Evolutionary conservation across 2,888 invertebrate genomes (phyloP).

Genomic region (Brenthis daphne): DNA sequence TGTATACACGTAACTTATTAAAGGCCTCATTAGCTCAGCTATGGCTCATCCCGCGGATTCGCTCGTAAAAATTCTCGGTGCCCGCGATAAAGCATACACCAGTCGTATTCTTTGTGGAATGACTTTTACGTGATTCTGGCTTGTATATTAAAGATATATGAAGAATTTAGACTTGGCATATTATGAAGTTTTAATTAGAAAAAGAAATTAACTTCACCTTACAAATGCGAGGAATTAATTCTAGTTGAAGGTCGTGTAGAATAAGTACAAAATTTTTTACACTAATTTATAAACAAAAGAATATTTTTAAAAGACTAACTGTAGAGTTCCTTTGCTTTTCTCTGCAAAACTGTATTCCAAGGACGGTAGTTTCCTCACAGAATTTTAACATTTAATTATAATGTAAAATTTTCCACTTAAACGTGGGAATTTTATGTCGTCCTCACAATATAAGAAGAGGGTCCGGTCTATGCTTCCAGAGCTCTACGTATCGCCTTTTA

Average conservation of each 20-base stretch:
- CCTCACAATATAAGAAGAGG: not conserved
- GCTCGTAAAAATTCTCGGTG: slow-evolving; percentile 69
- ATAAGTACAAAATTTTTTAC: too few relatives aligned
- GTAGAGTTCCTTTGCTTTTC: too few relatives aligned
- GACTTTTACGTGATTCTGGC: slow-evolving; percentile 65
- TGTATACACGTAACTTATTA: slow-evolving; percentile 41
- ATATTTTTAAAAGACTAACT: too few relatives aligned
- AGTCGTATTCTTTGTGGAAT: slow-evolving; percentile 58
- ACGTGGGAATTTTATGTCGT: too few relatives aligned
- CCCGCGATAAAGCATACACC: slow-evolving; percentile 63
- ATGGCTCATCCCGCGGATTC: slow-evolving; percentile 52
- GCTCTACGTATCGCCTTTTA: slow-evolving; percentile 64
- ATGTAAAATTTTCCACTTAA: too few relatives aligned
- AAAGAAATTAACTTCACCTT: too few relatives aligned
- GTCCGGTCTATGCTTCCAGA: slow-evolving; percentile 42
- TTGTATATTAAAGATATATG: slow-evolving; percentile 42
- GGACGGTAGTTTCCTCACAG: too few relatives aligned
- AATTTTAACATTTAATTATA: too few relatives aligned
- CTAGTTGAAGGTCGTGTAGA: too few relatives aligned
- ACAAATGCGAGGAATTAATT: not conserved
- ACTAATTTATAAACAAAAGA: too few relatives aligned
- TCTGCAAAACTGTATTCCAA: too few relatives aligned
- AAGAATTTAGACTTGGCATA: slow-evolving; percentile 35
- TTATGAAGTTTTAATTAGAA: not conserved
- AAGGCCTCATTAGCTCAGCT: slow-evolving; percentile 46